Conservation (phyloP, 2,113 vertebrate genomes). For the Morone chrysops region DNA sequence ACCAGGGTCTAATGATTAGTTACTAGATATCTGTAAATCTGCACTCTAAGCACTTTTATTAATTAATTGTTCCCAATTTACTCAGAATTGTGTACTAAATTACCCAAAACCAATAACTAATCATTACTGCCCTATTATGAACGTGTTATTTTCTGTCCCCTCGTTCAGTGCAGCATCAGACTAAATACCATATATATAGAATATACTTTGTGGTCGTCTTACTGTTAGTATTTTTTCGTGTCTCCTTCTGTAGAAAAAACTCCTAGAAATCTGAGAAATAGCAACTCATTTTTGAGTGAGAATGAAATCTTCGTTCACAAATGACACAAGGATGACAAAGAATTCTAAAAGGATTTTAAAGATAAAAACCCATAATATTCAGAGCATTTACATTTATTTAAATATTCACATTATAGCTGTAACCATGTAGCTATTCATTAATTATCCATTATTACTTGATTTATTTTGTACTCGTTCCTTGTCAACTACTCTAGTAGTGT, state of each 20-base stretch:
- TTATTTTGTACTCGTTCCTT: background rate
- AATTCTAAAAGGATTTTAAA: background rate
- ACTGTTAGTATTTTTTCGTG: background rate
- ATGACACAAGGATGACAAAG: background rate
- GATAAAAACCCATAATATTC: background rate
- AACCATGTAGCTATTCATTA: background rate
- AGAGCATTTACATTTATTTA: background rate
- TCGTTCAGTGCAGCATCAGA: background rate
- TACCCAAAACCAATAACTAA: conserved; percentile 29
- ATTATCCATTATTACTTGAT: background rate
- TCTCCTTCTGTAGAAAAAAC: background rate
- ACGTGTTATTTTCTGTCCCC: conserved; percentile 6
- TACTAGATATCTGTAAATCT: conserved; percentile 35
- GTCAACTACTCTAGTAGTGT: background rate
- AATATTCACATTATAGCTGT: background rate
- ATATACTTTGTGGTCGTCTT: too few species aligned
- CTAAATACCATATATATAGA: background rate
- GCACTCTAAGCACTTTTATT: conserved; percentile 24
- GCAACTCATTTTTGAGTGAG: background rate
- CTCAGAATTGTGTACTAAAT: conserved; percentile 29
- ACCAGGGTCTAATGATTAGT: conserved; percentile 57
- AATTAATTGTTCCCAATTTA: conserved; percentile 19
- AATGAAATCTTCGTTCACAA: background rate
- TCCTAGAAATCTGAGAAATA: background rate
- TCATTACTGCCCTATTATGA: conserved; percentile 12